These are phyloP conservation scores for Gallinago media DNA, from an alignment of 2,113 vertebrate genomes.

Conservation along the genomic window DNA sequence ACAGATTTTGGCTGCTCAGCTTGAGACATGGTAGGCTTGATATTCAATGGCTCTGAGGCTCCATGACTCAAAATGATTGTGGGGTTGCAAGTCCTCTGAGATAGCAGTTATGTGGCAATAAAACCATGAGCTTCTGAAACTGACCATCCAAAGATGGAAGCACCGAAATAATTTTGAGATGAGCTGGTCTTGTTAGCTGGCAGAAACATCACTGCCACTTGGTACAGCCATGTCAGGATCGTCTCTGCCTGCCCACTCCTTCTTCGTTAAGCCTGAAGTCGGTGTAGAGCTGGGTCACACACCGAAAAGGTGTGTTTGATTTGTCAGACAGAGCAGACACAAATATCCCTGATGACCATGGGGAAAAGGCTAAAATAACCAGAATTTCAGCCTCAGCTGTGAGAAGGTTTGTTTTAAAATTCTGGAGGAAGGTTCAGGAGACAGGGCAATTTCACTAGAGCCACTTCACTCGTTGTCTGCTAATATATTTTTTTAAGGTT, in stretches of 20 bases:
- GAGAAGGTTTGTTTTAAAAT: not conserved
- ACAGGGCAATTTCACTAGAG: fast-evolving
- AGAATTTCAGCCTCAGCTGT: not conserved
- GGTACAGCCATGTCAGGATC: not conserved
- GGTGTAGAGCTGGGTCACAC: not conserved
- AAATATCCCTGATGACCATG: not conserved
- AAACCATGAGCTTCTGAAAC: not conserved
- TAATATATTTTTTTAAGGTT: not conserved
- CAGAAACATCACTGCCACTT: not conserved
- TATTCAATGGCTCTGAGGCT: not conserved
- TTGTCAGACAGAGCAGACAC: not conserved
- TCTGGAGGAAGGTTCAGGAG: slow-evolving; percentile 22
- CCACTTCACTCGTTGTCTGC: not conserved
- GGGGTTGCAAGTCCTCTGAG: not conserved
- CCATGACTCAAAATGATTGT: not conserved
- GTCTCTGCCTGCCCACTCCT: not conserved
- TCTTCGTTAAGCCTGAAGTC: not conserved
- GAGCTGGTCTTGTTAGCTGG: not conserved
- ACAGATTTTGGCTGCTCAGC: not conserved
- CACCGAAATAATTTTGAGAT: not conserved
- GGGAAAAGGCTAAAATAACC: not conserved
- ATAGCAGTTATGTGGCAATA: not conserved
- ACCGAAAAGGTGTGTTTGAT: not conserved
- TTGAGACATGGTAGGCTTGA: not conserved
- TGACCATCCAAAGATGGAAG: not conserved